These are phyloP conservation scores for Gallinago undulata DNA, from an alignment of 2,113 vertebrate genomes.

Conservation along the genomic window DNA sequence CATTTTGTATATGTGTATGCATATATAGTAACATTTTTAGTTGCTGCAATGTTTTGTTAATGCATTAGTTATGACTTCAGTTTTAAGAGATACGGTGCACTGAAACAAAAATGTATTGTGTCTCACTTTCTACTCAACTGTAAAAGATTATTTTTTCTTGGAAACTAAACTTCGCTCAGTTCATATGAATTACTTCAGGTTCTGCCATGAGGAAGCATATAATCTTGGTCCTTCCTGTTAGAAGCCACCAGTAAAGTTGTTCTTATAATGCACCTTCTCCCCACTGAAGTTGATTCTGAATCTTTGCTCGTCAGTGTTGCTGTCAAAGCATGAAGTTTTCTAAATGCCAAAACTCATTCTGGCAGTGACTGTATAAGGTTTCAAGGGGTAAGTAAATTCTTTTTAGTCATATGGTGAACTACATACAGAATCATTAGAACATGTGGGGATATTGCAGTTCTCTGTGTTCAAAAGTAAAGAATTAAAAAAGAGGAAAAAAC, in stretches of 20 bases:
- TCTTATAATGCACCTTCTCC: neutral
- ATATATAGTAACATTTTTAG: neutral
- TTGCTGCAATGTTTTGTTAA: neutral
- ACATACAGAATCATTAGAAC: neutral
- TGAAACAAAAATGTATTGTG: neutral
- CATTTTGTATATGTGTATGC: neutral
- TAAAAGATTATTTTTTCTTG: neutral
- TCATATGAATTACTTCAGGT: slow-evolving; percentile 41
- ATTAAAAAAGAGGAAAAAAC: neutral
- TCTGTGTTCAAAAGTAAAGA: neutral
- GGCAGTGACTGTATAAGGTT: slow-evolving; percentile 75
- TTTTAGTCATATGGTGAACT: neutral
- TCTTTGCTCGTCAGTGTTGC: slow-evolving; percentile 45
- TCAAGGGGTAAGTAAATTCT: neutral
- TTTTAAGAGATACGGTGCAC: neutral
- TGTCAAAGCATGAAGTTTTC: slow-evolving; percentile 79
- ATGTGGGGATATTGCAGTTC: neutral
- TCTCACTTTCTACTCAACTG: neutral
- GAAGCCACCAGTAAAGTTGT: slow-evolving; percentile 20
- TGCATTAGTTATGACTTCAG: neutral
- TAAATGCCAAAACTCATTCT: slow-evolving; percentile 80
- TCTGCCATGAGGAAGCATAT: neutral
- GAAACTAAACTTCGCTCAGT: neutral
- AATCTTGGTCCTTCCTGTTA: slow-evolving; percentile 19
- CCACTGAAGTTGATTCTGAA: slow-evolving; percentile 10